Percentiles rank a stretch among this genome's conserved stretches.
Evolutionary conservation across 1,140 invertebrate genomes (phyloP).

Genomic region (Microvelia longipes): DNA sequence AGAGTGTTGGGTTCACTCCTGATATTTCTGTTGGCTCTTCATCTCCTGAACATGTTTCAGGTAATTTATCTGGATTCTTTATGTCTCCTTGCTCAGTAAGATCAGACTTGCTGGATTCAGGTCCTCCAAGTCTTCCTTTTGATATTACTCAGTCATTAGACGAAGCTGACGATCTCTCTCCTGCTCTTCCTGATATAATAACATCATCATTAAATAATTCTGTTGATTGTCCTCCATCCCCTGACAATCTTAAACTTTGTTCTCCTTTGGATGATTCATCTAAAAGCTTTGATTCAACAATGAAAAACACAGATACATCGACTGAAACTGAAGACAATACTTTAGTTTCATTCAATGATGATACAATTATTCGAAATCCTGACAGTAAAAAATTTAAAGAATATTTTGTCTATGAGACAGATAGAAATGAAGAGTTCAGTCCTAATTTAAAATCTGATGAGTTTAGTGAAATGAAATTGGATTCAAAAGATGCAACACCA

Average conservation of each 20-base stretch:
- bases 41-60: slow-evolving; percentile 25
- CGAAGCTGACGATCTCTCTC: slow-evolving; percentile 19
- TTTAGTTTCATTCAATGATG: neutral
- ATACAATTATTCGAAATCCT: neutral
- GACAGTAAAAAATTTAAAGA: neutral
- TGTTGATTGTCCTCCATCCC: neutral
- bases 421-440: neutral
- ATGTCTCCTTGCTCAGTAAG: slow-evolving; percentile 21
- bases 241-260: neutral
- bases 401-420: neutral
- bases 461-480: too few species aligned
- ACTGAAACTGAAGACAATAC: neutral
- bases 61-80: slow-evolving; percentile 28
- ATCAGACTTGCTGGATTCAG: slow-evolving; percentile 19
- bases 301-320: neutral
- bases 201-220: slow-evolving; percentile 8
- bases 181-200: slow-evolving; percentile 9
- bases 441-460: neutral
- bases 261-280: neutral
- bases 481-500: too few species aligned
- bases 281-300: neutral
- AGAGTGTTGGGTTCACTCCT: slow-evolving; percentile 10
- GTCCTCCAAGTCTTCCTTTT: slow-evolving; percentile 19
- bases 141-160: slow-evolving; percentile 16
- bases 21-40: slow-evolving; percentile 14